Base-by-base conservation (phyloP, 2,888 invertebrate genomes). In the Bruchidius siliquastri region DNA sequence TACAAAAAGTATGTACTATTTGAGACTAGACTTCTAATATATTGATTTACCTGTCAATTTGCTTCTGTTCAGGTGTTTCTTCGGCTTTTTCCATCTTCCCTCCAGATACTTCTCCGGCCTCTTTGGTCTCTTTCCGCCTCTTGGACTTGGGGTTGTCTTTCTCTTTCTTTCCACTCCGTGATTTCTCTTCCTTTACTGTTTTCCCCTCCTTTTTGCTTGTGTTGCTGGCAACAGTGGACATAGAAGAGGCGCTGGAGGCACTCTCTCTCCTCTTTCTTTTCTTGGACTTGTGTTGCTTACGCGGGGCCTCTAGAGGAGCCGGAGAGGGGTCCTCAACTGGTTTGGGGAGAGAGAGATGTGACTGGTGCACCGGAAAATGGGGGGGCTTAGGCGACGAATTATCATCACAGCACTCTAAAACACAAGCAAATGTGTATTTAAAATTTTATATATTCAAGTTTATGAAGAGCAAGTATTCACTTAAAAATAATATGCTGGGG, bases 211-310 rank as follows among this genome's bases (percentile, higher is more conserved):
- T 49, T 49, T 49, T 49, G 49, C 49, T 21, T 1, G 68, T 68
- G 68, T 1, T 68, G 68, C 21, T 68, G 68, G 68, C 22, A 20
- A 79, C 84, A n/a, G 86, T 86, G n/a, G 87, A 86, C 74, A 85
- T 74, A 2, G 87, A 87, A 67, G 85, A 85, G 68, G 84, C 80
- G 10, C 87, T 87, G 78, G 86, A 86, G 66, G 83, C 82, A 77
- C 86, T 86, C 76, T 83, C 84, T 71, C 84, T 83, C 69, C 87
- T 79, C 79, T 87, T 87, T 73, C 87, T 82, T 76, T 86, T 86
- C 74, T 85, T 84, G n/a, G 79, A 76, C 76, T 82, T 83, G 72
- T 79, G 79, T 73, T 80, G 79, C 75, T 72, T 78, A 77, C 76
- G 67, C 20, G 68, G 70, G 74, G 73, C 20, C 73, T 71, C 22